Evolutionary conservation across 2,113 vertebrate genomes (phyloP).

Genomic region (Nerophis lumbriciformis): DNA sequence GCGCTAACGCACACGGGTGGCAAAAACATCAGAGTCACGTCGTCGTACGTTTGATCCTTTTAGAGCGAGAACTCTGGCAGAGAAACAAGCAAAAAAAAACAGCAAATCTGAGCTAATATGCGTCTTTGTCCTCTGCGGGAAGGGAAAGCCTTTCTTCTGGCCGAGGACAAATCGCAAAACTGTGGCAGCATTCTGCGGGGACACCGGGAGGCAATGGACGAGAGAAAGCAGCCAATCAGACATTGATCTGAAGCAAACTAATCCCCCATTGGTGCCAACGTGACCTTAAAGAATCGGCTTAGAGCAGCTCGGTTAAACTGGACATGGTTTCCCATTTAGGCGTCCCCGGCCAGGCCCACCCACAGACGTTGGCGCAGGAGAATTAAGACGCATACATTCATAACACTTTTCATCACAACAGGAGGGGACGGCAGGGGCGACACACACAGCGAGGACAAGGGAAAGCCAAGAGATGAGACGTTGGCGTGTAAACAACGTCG

Average conservation of each 20-base stretch:
- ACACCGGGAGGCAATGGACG: conserved; percentile 66
- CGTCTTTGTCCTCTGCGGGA: conserved; percentile 70
- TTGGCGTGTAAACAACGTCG: background rate
- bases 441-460: conserved; percentile 52
- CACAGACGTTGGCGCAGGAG: conserved; percentile 67
- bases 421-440: conserved; percentile 36
- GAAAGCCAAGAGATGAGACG: conserved; percentile 27
- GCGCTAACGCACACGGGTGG: no score
- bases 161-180: conserved; percentile 73
- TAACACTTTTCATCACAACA: conserved; percentile 71
- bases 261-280: conserved; percentile 79
- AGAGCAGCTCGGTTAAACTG: conserved; percentile 75
- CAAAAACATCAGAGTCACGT: conserved; percentile 30
- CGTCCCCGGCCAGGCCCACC: conserved; percentile 50
- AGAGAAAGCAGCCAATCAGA: conserved; percentile 75
- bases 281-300: conserved; percentile 80
- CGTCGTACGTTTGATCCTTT: conserved; percentile 70
- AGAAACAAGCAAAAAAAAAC: conserved; percentile 69
- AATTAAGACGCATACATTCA: conserved; percentile 78
- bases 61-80: conserved; percentile 45
- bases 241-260: conserved; percentile 77
- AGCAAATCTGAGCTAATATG: conserved; percentile 78
- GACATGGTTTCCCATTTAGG: conserved; percentile 70
- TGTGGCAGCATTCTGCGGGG: conserved; percentile 64
- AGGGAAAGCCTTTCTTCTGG: conserved; percentile 67